Percentiles rank a stretch among this genome's conserved stretches.
Conservation (phyloP, 1,140 invertebrate species). For the Drosophila bocki region DNA sequence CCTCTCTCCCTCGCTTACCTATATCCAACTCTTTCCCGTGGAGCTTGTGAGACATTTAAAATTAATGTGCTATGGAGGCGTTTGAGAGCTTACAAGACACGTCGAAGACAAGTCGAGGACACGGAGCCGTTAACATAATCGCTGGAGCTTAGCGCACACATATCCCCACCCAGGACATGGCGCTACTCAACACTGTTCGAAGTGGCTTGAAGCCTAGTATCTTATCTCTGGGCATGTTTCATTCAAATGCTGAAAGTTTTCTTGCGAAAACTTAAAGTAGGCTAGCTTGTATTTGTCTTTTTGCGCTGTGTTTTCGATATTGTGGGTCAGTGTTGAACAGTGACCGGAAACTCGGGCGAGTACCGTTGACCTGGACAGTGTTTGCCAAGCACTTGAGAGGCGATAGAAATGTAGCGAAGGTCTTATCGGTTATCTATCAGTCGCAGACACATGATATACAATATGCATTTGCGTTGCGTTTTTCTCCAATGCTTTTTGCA, state of each 20-base stretch:
- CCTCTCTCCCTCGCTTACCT: not conserved
- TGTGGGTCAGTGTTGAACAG: conserved; percentile 14
- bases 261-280: not conserved
- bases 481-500: conserved; percentile 18
- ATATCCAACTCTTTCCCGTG: conserved; percentile 9
- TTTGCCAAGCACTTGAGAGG: conserved; percentile 64
- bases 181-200: conserved; percentile 33
- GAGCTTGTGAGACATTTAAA: conserved; percentile 61
- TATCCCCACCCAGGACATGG: conserved; percentile 2
- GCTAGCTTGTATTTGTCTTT: not conserved
- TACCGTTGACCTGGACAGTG: conserved; percentile 14
- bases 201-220: not conserved
- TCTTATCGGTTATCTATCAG: conserved; percentile 39
- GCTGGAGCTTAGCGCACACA: conserved; percentile 10
- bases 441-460: conserved; percentile 29
- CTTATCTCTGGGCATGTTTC: not conserved
- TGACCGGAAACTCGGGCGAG: conserved; percentile 1
- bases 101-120: conserved; percentile 46
- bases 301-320: not conserved
- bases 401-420: not conserved
- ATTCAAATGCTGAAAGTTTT: not conserved
- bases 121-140: conserved; percentile 45
- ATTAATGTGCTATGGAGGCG: conserved; percentile 58
- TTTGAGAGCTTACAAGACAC: conserved; percentile 50
- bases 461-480: conserved; percentile 9